Evolutionary conservation across 2,888 invertebrate genomes (phyloP).

Genomic region (Drosophila meridionalis): DNA sequence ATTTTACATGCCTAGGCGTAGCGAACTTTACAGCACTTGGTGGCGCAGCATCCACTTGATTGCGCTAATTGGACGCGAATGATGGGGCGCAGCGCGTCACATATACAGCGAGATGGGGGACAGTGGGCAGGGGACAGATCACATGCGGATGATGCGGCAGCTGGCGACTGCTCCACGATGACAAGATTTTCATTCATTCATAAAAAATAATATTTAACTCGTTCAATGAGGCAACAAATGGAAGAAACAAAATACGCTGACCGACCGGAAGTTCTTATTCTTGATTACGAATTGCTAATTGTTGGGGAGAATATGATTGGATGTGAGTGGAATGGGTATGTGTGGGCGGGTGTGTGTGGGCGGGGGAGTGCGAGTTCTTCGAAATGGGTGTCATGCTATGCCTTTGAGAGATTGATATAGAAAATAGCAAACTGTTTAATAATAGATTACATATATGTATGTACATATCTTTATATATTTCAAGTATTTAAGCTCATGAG

Average conservation of each 20-base stretch:
- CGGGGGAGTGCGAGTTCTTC: not conserved
- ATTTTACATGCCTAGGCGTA: constrained; percentile 30
- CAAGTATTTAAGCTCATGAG: not conserved
- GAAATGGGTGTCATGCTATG: not conserved
- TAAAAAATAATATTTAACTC: constrained; percentile 56
- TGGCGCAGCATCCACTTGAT: constrained; percentile 58
- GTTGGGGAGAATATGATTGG: not conserved
- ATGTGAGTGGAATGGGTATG: not conserved
- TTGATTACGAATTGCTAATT: constrained; percentile 78
- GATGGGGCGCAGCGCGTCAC: constrained; percentile 47
- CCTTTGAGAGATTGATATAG: not conserved
- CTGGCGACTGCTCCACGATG: constrained; percentile 32
- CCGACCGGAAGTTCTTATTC: constrained; percentile 81
- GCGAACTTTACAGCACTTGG: constrained; percentile 10
- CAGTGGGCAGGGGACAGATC: not conserved
- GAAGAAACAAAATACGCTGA: constrained; percentile 11
- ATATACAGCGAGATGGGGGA: not conserved
- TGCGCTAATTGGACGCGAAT: constrained; percentile 73
- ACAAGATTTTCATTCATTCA: constrained; percentile 79
- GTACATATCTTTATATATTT: not conserved
- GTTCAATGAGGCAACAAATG: constrained; percentile 39
- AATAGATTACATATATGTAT: not conserved
- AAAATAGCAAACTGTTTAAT: not conserved
- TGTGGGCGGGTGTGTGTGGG: not conserved
- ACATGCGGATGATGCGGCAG: constrained; percentile 10